Base-by-base conservation (phyloP, 92 coral and sea anemone species). In the Nematostella vectensis region DNA sequence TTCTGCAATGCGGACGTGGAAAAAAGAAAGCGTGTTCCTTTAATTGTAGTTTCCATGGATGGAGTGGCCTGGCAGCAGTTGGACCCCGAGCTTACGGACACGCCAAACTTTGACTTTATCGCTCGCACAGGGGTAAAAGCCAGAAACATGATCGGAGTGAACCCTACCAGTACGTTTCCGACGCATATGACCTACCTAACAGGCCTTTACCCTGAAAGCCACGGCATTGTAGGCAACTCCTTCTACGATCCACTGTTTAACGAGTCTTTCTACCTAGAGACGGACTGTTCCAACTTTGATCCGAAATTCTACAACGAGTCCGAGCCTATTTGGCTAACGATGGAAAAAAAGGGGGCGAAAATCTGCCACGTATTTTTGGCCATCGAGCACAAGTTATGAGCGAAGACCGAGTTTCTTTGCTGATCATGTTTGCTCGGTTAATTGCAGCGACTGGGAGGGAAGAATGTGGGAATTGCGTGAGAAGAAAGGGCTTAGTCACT, bases 121-220 rank as follows among this genome's bases (percentile, higher is more conserved):
- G 93, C 87, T 22, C 45, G 56, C 13, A 54, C 52, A 1, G 96
- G 96, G 2, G 96, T 76, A 16, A 67, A 70, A 22, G 74, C 85
- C 4, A 74, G 77, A 55, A 68, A 70, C 52, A 67, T 88, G 40
- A 81, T 59, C 10, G 76, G 80, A n/a, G 88, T 80, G 3, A 68
- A 72, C 3, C 96, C 96, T 0, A 80, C 94, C n/a, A 62, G 48
- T 16, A 83, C 96, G 10, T 80, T 77, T 61, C 96, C 96, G 9
- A 73, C 69, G 37, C 94, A 79, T 27, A 51, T 67, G 15, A 71
- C 77, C 10, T 56, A 49, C 25, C 77, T 86, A 3, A 89, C 96
- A 1, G 96, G 96, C 0, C 73, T 89, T 40, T 89, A 80, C 48
- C 78, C 96, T 8, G 96, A 89, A 55, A 79, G 88, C 50, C 96